Conservation (phyloP, 2,113 vertebrate species). For the Tetraodon nigroviridis region DNA sequence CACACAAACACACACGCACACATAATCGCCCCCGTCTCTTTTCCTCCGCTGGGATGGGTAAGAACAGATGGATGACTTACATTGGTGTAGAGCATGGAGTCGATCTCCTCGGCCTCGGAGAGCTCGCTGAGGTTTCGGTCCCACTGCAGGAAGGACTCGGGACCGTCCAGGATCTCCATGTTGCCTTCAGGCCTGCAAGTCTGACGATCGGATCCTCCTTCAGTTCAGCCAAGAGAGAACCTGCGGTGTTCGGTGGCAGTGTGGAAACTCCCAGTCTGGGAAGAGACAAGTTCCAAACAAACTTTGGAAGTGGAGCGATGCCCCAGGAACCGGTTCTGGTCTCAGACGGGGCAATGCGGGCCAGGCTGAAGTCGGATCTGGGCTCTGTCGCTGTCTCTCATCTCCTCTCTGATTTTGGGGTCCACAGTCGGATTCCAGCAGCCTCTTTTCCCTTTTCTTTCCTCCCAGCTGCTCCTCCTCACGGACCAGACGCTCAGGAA, state of each 20-base stretch:
- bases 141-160: slow-evolving; percentile 84
- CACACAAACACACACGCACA: not conserved
- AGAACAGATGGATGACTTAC: slow-evolving; percentile 71
- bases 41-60: too few species aligned
- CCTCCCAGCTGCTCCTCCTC: slow-evolving; percentile 28
- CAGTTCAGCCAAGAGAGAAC: not conserved
- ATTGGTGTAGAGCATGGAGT: slow-evolving; percentile 82
- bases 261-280: slow-evolving; percentile 11
- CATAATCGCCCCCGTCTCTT: not conserved
- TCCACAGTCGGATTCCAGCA: slow-evolving; percentile 16
- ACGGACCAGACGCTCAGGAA: slow-evolving; percentile 48
- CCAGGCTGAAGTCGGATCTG: not conserved
- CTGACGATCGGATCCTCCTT: not conserved
- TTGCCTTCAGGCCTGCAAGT: not conserved
- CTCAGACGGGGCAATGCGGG: not conserved
- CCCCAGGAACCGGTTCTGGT: not conserved
- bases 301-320: slow-evolving; percentile 1
- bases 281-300: slow-evolving; percentile 24
- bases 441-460: slow-evolving; percentile 13
- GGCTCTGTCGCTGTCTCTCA: slow-evolving; percentile 39
- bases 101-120: slow-evolving; percentile 85
- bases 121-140: slow-evolving; percentile 93
- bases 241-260: not conserved
- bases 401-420: slow-evolving; percentile 31
- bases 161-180: slow-evolving; percentile 88